phyloP scores from a whole-genome alignment of 2,113 vertebrate genomes.

The Nothocercus nigrocapillus region DNA sequence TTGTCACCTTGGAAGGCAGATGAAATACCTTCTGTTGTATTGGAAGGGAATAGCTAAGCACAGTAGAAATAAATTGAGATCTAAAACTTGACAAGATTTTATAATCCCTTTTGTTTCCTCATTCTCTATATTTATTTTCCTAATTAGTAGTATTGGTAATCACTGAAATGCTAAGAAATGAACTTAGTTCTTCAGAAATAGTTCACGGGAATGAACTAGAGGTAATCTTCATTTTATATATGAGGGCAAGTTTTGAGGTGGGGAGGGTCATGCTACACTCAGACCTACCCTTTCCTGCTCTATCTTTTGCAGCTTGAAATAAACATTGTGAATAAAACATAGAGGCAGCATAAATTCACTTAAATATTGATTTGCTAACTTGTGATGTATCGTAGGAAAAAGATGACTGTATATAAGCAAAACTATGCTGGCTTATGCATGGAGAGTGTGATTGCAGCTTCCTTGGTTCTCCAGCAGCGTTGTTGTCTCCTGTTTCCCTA shows the following conservation, averaged over 20 bases:
- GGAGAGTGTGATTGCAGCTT: not conserved
- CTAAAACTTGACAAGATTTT: not conserved
- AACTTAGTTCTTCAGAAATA: not conserved
- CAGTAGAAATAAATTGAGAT: not conserved
- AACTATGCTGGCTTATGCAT: not conserved
- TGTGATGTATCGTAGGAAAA: not conserved
- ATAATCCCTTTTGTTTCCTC: not conserved
- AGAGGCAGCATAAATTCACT: not conserved
- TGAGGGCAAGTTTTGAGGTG: not conserved
- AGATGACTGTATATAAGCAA: not conserved
- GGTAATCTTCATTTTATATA: not conserved
- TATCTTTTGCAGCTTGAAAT: not conserved
- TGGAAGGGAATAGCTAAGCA: not conserved
- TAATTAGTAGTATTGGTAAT: not conserved
- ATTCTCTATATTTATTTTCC: not conserved
- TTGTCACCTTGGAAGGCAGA: not conserved
- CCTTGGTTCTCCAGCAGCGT: not conserved
- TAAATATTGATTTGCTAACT: not conserved
- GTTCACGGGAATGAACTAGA: not conserved
- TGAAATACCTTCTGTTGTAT: not conserved
- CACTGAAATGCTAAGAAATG: not conserved
- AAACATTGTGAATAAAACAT: not conserved
- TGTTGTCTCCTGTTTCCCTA: not conserved
- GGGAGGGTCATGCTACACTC: not conserved
- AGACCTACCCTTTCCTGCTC: not conserved